phyloP scores from a whole-genome alignment of 2,797 vertebrate genomes.

The Semotilus atromaculatus region DNA sequence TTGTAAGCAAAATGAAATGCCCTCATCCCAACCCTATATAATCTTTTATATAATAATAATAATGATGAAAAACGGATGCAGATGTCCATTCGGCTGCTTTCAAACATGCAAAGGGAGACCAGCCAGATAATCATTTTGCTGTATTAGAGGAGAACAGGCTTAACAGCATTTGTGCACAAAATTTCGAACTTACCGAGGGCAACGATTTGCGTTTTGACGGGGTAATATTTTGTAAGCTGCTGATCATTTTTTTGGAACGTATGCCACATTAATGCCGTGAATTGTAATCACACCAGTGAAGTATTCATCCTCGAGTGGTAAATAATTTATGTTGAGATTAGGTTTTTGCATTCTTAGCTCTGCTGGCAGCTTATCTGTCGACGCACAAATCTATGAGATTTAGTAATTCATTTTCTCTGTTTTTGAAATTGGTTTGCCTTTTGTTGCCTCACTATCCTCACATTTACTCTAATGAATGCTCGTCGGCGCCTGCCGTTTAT shows the following conservation, averaged over 20 bases:
- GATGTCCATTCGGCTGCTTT: conserved; percentile 52
- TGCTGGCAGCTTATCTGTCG: conserved; percentile 61
- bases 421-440: conserved; percentile 25
- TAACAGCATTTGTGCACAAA: conserved; percentile 50
- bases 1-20: conserved; percentile 50
- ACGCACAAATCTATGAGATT: conserved; percentile 54
- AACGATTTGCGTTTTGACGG: conserved; percentile 55
- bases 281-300: conserved; percentile 66
- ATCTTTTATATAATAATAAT: conserved; percentile 58
- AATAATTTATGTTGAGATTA: conserved; percentile 70
- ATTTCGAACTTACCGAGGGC: conserved; percentile 3
- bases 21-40: conserved; percentile 42
- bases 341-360: conserved; percentile 60
- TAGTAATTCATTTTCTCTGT: conserved; percentile 41
- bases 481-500: background rate
- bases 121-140: conserved; percentile 62
- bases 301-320: conserved; percentile 61
- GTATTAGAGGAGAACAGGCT: conserved; percentile 64
- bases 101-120: conserved; percentile 63
- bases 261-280: conserved; percentile 63
- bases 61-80: conserved; percentile 55
- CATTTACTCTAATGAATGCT: conserved; percentile 8
- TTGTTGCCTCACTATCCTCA: conserved; percentile 25
- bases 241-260: conserved; percentile 56
- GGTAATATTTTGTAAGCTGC: conserved; percentile 38